phyloP scores from a whole-genome alignment of 2,113 vertebrate species.

The Halichoerus grypus region DNA sequence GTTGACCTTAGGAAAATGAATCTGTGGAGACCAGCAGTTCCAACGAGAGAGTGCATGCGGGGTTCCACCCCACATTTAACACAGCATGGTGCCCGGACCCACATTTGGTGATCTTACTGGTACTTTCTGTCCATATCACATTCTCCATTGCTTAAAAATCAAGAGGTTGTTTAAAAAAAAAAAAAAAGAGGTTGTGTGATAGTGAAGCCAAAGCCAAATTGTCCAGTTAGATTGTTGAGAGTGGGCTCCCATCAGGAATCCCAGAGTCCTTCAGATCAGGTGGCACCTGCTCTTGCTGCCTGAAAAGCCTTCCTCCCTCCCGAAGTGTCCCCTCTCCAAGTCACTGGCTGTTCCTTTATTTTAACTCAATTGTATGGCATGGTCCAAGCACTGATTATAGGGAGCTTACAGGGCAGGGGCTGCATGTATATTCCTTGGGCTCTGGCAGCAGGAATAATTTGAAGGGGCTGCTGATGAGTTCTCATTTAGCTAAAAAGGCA shows the following conservation, averaged over 20 bases:
- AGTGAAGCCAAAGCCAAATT: neutral
- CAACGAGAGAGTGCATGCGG: neutral
- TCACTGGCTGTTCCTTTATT: conserved; percentile 75
- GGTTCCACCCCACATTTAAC: fast-evolving
- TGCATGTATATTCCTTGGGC: conserved; percentile 52
- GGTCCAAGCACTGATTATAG: conserved; percentile 74
- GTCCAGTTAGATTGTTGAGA: neutral
- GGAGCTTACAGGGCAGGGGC: conserved; percentile 57
- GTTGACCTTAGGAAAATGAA: neutral
- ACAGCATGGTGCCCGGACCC: neutral
- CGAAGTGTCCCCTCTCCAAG: neutral
- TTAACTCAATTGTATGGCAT: conserved; percentile 73
- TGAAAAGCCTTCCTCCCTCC: conserved; percentile 54
- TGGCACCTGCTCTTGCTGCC: conserved; percentile 86
- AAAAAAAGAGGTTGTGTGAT: neutral
- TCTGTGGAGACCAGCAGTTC: neutral
- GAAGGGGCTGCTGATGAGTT: neutral
- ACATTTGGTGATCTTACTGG: fast-evolving
- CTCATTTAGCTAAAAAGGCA: neutral
- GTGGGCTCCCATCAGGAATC: neutral
- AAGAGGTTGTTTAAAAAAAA: neutral
- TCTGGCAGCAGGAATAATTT: neutral
- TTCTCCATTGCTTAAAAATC: neutral
- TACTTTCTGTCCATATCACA: neutral
- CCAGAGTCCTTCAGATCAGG: conserved; percentile 15